Conservation (phyloP, 2,797 vertebrate genomes). For the Falco concolor region DNA sequence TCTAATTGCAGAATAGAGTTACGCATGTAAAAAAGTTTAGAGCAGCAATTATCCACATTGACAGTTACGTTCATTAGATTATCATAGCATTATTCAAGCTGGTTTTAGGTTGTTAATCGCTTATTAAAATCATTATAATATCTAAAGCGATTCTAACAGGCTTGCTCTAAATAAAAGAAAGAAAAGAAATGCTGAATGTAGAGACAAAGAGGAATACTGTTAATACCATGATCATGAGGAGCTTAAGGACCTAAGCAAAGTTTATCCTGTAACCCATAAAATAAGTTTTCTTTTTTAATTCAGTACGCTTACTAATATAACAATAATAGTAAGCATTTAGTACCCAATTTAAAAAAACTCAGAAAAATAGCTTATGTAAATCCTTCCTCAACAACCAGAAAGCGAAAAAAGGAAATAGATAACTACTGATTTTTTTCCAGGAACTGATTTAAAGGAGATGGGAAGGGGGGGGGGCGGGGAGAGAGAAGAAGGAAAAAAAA, state of each 20-base stretch:
- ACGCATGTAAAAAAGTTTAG: neutral
- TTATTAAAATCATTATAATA: neutral
- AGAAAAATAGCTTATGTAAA: neutral
- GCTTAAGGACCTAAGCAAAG: neutral
- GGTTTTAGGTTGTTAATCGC: neutral
- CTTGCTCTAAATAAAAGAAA: neutral
- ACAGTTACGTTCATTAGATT: neutral
- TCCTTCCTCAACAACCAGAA: neutral
- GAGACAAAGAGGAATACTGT: neutral
- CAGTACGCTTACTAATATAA: neutral
- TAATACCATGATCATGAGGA: neutral
- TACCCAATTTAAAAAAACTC: neutral
- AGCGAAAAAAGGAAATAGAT: neutral
- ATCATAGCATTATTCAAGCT: neutral
- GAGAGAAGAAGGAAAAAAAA: no score
- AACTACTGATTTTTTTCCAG: neutral
- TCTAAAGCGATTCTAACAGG: neutral
- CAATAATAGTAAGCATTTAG: neutral
- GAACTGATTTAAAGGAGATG: neutral
- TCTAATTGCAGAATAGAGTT: neutral
- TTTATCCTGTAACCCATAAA: neutral
- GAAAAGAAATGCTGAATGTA: neutral
- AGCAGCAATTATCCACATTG: neutral
- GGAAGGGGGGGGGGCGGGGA: no score
- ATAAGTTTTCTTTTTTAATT: neutral